Base-by-base conservation (phyloP, 1,140 invertebrate genomes). In the Laodelphax striatellus region DNA sequence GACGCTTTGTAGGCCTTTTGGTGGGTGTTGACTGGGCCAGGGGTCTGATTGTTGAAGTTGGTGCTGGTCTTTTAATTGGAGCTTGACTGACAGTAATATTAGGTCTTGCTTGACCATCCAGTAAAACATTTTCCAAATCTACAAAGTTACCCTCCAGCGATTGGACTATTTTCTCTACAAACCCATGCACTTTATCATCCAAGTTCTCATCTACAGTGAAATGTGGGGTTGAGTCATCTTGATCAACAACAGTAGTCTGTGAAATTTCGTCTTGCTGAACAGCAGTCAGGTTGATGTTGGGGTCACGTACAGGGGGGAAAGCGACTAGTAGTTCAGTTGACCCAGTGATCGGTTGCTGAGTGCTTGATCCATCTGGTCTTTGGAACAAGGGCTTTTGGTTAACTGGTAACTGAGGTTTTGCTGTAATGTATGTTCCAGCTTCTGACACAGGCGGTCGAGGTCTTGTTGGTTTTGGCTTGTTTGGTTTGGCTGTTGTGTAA, bases 251-350 rank as follows among this genome's bases (percentile, higher is more conserved):
- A 6, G 55, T 58, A 21, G 52, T 61, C 41, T 62, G 34, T 50
- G 55, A 22, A n/a, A 64, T 63, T 56, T 64, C 62, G 10, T 66
- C 64, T 77, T 78, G 53, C 80, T 83, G 56, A 0, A 77, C 69
- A 2, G 77, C 72, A 1, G 79, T 73, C 21, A 79, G 72, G 58
- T 89, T 90, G 0, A 88, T 71, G 73, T 87, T 85, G 0, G 88
- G 88, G 71, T 90, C 88, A 55, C 87, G 78, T 1, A 89, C 88
- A 0, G 88, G 88, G 28, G 88, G 88, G 72, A 91, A 91, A 63
- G 88, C 89, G 17, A 84, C 82, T 5, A 85, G 71, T 60, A 88
- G 84, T 62, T 88, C 83, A 0, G 82, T 77, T 0, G 74, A 70
- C 17, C 66, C 68, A n/a, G 58, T 50, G 1, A 62, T 53, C 22